These are phyloP conservation scores for Dasypus novemcinctus DNA, from an alignment of 2,113 vertebrate genomes.

Conservation along the genomic window DNA sequence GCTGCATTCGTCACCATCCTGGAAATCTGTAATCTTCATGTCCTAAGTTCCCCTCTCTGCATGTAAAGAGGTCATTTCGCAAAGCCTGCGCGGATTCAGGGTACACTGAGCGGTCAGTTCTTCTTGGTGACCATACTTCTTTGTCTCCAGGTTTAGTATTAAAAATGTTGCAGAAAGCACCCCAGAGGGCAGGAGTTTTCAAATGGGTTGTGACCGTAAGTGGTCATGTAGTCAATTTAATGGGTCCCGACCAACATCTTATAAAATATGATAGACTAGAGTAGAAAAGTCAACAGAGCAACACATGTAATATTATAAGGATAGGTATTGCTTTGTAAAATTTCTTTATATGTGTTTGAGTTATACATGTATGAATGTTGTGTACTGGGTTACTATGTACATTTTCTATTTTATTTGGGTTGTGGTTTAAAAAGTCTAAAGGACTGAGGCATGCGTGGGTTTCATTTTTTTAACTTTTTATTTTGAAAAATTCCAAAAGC, in stretches of 20 bases:
- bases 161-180: conserved; percentile 65
- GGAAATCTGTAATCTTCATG: conserved; percentile 87
- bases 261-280: not conserved
- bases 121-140: conserved; percentile 58
- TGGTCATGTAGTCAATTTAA: not conserved
- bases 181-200: not conserved
- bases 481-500: conserved; percentile 15
- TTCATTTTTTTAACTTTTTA: not conserved
- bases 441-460: not conserved
- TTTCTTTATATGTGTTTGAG: conserved; percentile 43
- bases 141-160: conserved; percentile 57
- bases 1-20: conserved; percentile 84
- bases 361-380: not conserved
- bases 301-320: not conserved
- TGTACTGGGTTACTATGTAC: conserved; percentile 11
- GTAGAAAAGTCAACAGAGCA: conserved; percentile 4
- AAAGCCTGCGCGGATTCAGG: conserved; percentile 73
- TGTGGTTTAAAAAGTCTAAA: conserved; percentile 29
- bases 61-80: conserved; percentile 77
- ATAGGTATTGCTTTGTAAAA: conserved; percentile 20
- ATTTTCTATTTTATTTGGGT: conserved; percentile 40
- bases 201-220: not conserved
- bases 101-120: conserved; percentile 73
- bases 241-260: not conserved
- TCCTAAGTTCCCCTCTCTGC: conserved; percentile 76